Evolutionary conservation across 2,888 invertebrate species (phyloP).

Genomic region (Xestia xanthographa): DNA sequence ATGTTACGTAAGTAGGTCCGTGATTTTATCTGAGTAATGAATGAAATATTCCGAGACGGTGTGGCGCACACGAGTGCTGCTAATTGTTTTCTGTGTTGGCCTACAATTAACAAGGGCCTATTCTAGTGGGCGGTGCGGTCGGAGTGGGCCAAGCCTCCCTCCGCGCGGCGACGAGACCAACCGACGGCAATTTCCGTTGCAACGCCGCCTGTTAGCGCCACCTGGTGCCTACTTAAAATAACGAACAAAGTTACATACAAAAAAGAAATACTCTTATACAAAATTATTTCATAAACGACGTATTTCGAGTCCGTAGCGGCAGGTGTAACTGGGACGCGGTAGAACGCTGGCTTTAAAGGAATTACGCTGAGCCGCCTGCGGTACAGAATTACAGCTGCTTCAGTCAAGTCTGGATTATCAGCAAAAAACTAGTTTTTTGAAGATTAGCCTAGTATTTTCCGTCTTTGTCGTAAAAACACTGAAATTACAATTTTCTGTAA

Average conservation of each 20-base stretch:
- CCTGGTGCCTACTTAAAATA: slow-evolving; percentile 80
- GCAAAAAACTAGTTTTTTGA: slow-evolving; percentile 70
- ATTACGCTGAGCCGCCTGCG: slow-evolving; percentile 75
- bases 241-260: slow-evolving; percentile 69
- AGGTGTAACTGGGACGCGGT: slow-evolving; percentile 74
- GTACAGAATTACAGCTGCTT: slow-evolving; percentile 75
- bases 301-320: slow-evolving; percentile 68
- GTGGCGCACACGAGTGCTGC: slow-evolving; percentile 72
- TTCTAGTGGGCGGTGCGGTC: slow-evolving; percentile 71
- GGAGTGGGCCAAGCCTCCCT: slow-evolving; percentile 73
- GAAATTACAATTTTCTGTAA: slow-evolving; percentile 1
- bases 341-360: slow-evolving; percentile 77
- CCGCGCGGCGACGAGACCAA: slow-evolving; percentile 66
- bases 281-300: slow-evolving; percentile 74
- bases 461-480: not conserved
- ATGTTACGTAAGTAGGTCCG: slow-evolving; percentile 54
- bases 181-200: slow-evolving; percentile 84
- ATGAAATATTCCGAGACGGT: slow-evolving; percentile 66
- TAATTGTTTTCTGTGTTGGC: slow-evolving; percentile 83
- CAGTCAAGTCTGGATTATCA: slow-evolving; percentile 71
- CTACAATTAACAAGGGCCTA: slow-evolving; percentile 79
- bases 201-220: slow-evolving; percentile 79
- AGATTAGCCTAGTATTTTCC: slow-evolving; percentile 37
- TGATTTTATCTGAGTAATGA: slow-evolving; percentile 66
- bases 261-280: slow-evolving; percentile 62